Conservation (phyloP, 1,140 invertebrate species). For the Conopomorpha cramerella region DNA sequence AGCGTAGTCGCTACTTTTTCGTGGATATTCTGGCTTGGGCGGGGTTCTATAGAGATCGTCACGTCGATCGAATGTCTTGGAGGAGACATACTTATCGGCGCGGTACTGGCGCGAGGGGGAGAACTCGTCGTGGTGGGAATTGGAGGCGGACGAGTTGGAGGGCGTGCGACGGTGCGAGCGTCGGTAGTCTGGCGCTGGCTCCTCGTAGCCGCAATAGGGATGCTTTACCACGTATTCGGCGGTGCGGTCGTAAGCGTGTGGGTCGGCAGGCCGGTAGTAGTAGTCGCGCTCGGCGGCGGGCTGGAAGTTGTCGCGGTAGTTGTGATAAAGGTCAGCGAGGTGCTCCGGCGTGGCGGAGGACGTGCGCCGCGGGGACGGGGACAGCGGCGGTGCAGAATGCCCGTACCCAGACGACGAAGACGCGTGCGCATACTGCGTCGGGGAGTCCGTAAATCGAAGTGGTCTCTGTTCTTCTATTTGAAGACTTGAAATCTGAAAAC, state of each 20-base stretch:
- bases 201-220: slow-evolving; percentile 36
- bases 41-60: slow-evolving; percentile 47
- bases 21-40: slow-evolving; percentile 40
- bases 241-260: slow-evolving; percentile 30
- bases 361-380: slow-evolving; percentile 65
- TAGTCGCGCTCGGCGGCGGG: slow-evolving; percentile 61
- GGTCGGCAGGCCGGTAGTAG: slow-evolving; percentile 57
- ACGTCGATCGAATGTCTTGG: slow-evolving; percentile 14
- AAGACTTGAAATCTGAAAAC: slow-evolving; percentile 42
- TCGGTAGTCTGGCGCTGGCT: slow-evolving; percentile 26
- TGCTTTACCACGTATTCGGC: slow-evolving; percentile 43
- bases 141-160: slow-evolving; percentile 32
- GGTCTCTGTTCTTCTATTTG: slow-evolving; percentile 66
- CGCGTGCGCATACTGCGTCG: slow-evolving; percentile 65
- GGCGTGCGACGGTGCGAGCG: slow-evolving; percentile 30
- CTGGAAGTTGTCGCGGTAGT: slow-evolving; percentile 45
- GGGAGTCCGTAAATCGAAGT: slow-evolving; percentile 76
- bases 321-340: slow-evolving; percentile 37
- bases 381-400: slow-evolving; percentile 36
- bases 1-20: slow-evolving; percentile 48
- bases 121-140: slow-evolving; percentile 35
- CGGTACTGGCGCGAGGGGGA: slow-evolving; percentile 34
- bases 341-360: slow-evolving; percentile 30
- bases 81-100: slow-evolving; percentile 16
- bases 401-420: slow-evolving; percentile 49